These are phyloP conservation scores for Anoplopoma fimbria DNA, from an alignment of 2,113 vertebrate genomes.

Conservation along the genomic window DNA sequence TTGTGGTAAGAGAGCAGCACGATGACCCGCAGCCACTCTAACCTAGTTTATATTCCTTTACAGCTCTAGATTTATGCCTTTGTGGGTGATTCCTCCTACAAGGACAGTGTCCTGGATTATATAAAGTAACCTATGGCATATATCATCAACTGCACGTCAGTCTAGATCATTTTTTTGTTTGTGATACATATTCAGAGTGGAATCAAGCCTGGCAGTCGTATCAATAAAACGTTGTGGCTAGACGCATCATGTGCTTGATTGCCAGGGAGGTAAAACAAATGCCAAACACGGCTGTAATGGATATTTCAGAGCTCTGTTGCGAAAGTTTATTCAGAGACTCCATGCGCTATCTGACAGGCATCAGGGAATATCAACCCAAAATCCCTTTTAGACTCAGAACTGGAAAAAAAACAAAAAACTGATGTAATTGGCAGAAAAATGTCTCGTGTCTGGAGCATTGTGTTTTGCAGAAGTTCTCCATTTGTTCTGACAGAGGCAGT, in stretches of 20 bases:
- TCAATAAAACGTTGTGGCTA: slow-evolving; percentile 43
- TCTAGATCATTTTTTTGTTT: slow-evolving; percentile 6
- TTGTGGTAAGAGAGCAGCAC: background rate
- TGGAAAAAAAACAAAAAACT: slow-evolving; percentile 47
- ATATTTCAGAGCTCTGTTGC: slow-evolving; percentile 58
- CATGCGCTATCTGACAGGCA: slow-evolving; percentile 59
- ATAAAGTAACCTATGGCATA: slow-evolving; percentile 17
- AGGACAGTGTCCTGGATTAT: background rate
- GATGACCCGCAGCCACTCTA: slow-evolving; percentile 21
- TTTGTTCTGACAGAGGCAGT: slow-evolving; percentile 48
- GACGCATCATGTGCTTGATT: slow-evolving; percentile 51
- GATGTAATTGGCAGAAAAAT: slow-evolving; percentile 78
- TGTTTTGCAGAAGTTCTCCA: slow-evolving; percentile 55
- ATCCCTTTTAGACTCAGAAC: slow-evolving; percentile 54
- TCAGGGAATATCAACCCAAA: slow-evolving; percentile 56
- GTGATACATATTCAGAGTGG: slow-evolving; percentile 4
- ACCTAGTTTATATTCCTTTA: slow-evolving; percentile 10
- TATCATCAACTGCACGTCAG: slow-evolving; percentile 25
- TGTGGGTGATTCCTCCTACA: slow-evolving; percentile 12
- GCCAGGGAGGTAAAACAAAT: slow-evolving; percentile 55
- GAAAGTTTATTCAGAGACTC: slow-evolving; percentile 45
- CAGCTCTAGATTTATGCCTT: slow-evolving; percentile 28
- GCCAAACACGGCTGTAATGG: slow-evolving; percentile 67
- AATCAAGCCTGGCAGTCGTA: slow-evolving; percentile 9
- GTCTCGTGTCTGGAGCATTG: slow-evolving; percentile 54